These are phyloP conservation scores for Poeciliopsis infans DNA, from an alignment of 2,797 vertebrate genomes.

Conservation along the genomic window DNA sequence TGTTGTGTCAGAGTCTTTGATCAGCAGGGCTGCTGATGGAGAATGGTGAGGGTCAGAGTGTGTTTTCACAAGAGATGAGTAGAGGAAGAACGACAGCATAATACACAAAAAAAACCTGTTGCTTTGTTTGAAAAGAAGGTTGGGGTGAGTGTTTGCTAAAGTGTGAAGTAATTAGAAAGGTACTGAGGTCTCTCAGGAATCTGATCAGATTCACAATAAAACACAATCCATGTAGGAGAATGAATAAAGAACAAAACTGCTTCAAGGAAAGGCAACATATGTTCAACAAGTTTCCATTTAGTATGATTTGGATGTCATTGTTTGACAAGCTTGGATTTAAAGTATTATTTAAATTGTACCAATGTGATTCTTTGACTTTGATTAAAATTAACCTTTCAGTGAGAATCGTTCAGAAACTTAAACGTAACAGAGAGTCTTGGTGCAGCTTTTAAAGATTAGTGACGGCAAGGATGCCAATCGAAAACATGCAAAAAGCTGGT, in stretches of 20 bases:
- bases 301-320: not conserved
- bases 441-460: not conserved
- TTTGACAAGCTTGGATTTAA: not conserved
- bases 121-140: constrained; percentile 50
- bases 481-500: not conserved
- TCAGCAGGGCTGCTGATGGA: constrained; percentile 67
- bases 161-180: constrained; percentile 63
- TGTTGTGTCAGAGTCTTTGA: constrained; percentile 74
- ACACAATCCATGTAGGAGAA: not conserved
- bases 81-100: constrained; percentile 54
- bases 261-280: not conserved
- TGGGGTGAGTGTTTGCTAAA: constrained; percentile 38
- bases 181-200: constrained; percentile 32
- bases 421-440: not conserved
- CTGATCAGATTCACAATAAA: not conserved
- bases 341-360: not conserved
- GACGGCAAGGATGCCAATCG: not conserved
- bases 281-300: not conserved
- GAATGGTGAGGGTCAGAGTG: constrained; percentile 50
- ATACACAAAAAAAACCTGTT: constrained; percentile 56
- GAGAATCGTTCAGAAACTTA: not conserved
- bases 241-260: not conserved
- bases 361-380: not conserved
- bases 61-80: constrained; percentile 63
- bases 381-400: not conserved